These are phyloP conservation scores for Drosophila novamexicana DNA, from an alignment of 1,140 invertebrate species.

Conservation along the genomic window DNA sequence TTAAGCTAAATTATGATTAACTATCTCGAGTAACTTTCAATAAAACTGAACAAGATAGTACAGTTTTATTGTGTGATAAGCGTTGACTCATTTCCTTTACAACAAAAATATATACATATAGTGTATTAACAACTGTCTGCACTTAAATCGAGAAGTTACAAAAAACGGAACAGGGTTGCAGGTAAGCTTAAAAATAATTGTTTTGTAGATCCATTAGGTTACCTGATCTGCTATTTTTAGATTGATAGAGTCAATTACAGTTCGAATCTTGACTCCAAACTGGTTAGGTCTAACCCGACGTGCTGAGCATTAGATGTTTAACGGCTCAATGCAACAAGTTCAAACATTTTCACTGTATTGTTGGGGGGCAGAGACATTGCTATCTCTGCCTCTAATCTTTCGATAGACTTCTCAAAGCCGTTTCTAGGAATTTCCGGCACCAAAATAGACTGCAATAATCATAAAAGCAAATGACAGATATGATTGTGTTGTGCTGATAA, in stretches of 20 bases:
- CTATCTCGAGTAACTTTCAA: neutral
- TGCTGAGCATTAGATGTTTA: constrained; percentile 7
- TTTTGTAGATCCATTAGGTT: constrained; percentile 11
- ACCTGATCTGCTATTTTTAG: constrained; percentile 20
- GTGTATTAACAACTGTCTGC: neutral
- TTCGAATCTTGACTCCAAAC: constrained; percentile 22
- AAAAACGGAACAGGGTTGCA: constrained; percentile 8
- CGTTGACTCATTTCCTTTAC: constrained; percentile 1
- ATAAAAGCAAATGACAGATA: constrained; percentile 24
- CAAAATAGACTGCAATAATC: constrained; percentile 30
- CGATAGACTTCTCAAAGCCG: constrained; percentile 46
- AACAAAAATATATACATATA: neutral
- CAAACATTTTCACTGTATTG: neutral
- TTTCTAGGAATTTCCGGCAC: constrained; percentile 56
- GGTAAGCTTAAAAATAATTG: neutral
- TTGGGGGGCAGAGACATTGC: neutral
- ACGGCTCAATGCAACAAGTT: constrained; percentile 4
- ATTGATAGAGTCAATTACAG: constrained; percentile 12
- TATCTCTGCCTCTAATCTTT: constrained; percentile 33
- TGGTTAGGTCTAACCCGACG: constrained; percentile 2
- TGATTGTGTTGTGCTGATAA: constrained; percentile 33
- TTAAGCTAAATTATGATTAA: neutral
- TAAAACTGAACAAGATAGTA: neutral
- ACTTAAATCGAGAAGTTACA: neutral
- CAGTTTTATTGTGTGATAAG: neutral